Conservation (phyloP, 2,797 vertebrate genomes). For the Poecilia gillii region DNA sequence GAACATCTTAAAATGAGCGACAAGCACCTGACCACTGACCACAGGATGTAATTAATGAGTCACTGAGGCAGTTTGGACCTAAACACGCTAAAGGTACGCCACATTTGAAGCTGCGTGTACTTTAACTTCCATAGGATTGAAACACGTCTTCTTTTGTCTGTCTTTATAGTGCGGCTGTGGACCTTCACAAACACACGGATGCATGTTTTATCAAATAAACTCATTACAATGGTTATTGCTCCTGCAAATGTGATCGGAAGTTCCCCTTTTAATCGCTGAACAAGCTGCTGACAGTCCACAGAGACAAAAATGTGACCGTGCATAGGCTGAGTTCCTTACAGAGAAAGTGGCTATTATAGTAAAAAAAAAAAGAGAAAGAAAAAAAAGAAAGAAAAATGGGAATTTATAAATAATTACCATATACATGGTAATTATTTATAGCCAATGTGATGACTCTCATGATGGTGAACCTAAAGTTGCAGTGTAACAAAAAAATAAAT, state of each 20-base stretch:
- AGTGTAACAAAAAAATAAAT: background rate
- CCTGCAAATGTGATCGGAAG: conserved; percentile 21
- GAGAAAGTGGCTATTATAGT: too few relatives aligned
- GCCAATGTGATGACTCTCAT: background rate
- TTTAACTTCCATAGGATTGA: conserved; percentile 18
- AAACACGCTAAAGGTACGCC: conserved; percentile 36
- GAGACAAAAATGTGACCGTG: conserved; percentile 45
- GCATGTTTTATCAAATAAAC: conserved; percentile 10
- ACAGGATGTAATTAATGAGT: conserved; percentile 47
- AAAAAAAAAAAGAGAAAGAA: background rate
- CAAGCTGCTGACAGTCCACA: conserved; percentile 27
- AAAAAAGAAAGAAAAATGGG: background rate
- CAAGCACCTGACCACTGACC: background rate
- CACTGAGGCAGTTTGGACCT: conserved; percentile 28
- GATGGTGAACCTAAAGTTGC: background rate
- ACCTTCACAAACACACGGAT: conserved; percentile 1
- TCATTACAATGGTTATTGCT: background rate
- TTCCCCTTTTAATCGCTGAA: conserved; percentile 51
- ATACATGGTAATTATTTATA: background rate
- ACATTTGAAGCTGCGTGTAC: conserved; percentile 20
- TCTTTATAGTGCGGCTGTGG: background rate
- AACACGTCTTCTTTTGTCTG: conserved; percentile 10
- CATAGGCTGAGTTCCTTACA: conserved; percentile 55
- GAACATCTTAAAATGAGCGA: conserved; percentile 17
- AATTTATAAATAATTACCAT: background rate